These are phyloP conservation scores for Pangasius mekongensis DNA, from an alignment of 2,797 vertebrate species.

Conservation along the genomic window DNA sequence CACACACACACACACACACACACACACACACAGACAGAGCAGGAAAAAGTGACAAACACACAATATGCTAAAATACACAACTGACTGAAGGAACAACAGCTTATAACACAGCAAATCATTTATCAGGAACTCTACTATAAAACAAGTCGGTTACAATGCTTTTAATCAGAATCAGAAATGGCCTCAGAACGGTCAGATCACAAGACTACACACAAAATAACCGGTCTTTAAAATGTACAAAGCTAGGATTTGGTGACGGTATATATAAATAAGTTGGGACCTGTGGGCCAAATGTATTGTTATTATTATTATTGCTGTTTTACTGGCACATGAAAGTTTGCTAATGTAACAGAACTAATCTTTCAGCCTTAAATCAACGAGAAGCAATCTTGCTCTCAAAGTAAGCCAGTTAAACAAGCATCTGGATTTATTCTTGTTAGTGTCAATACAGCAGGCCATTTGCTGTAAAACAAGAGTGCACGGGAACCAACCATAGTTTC, in stretches of 20 bases:
- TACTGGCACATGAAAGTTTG: not conserved
- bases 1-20: not conserved
- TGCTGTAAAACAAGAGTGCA: conserved; percentile 50
- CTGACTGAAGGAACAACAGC: not conserved
- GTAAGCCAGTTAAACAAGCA: conserved; percentile 18
- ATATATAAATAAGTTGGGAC: not conserved
- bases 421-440: conserved; percentile 33
- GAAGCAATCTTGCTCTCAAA: not conserved
- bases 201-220: not conserved
- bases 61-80: not conserved
- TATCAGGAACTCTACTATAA: not conserved
- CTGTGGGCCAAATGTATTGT: not conserved
- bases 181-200: not conserved
- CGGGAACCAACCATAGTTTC: conserved; percentile 69
- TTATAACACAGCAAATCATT: not conserved
- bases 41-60: not conserved
- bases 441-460: conserved; percentile 37
- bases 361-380: not conserved
- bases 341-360: not conserved
- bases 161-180: not conserved
- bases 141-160: not conserved
- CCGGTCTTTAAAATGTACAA: not conserved
- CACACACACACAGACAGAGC: not conserved
- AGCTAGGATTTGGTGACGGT: not conserved
- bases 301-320: not conserved